Conservation (phyloP, 2,888 invertebrate genomes). For the Strigamia crassipes region DNA sequence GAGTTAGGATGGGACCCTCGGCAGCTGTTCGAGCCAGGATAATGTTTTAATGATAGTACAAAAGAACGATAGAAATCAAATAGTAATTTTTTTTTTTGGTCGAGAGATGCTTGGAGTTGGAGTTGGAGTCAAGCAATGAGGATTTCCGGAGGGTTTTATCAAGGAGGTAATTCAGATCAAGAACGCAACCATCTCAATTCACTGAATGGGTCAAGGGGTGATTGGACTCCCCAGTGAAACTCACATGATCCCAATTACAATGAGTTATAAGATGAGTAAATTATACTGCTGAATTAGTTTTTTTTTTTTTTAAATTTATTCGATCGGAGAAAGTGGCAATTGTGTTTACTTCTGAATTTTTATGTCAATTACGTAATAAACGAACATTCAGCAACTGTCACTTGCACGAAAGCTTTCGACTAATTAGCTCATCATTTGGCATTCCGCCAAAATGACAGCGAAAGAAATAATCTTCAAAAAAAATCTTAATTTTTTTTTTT, state of each 20-base stretch:
- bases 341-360: neutral
- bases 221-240: conserved; percentile 32
- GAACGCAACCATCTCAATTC: conserved; percentile 39
- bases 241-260: conserved; percentile 15
- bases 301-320: neutral
- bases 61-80: conserved; percentile 1
- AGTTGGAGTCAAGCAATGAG: conserved; percentile 26
- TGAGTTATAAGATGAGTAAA: neutral
- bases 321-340: neutral
- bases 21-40: neutral
- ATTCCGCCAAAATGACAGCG: neutral
- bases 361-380: neutral
- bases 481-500: neutral
- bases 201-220: conserved; percentile 42
- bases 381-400: neutral
- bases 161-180: conserved; percentile 32
- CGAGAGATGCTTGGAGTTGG: neutral
- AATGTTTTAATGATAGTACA: neutral
- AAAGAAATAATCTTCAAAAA: neutral
- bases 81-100: neutral
- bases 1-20: neutral
- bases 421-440: conserved; percentile 28
- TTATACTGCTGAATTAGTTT: neutral
- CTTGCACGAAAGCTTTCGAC: neutral
- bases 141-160: conserved; percentile 35